phyloP scores from a whole-genome alignment of 2,113 vertebrate genomes.

The Erythrolamprus reginae region DNA sequence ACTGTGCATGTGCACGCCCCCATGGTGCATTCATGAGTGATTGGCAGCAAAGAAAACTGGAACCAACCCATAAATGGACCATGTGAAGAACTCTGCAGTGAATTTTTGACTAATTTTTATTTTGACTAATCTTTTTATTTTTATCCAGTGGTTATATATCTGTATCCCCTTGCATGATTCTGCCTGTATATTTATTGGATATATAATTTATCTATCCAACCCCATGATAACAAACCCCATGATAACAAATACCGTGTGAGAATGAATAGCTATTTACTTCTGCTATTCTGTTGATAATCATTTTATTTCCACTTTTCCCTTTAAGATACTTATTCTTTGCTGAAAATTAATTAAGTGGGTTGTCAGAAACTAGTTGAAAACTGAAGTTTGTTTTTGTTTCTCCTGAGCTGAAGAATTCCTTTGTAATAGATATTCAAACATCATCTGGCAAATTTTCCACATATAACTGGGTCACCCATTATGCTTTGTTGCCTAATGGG shows the following conservation, averaged over 20 bases:
- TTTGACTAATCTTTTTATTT: not conserved
- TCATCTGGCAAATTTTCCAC: conserved; percentile 50
- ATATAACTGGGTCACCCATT: not conserved
- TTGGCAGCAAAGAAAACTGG: no score
- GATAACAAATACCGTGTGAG: conserved; percentile 14
- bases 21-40: no score
- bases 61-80: not conserved
- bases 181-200: conserved; percentile 20
- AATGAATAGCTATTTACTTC: conserved; percentile 35
- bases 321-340: conserved; percentile 46
- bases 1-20: no score
- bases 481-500: not conserved
- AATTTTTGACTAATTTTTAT: not conserved
- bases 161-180: not conserved
- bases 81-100: not conserved
- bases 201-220: not conserved
- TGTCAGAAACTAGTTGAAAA: conserved; percentile 46
- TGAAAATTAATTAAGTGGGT: conserved; percentile 52
- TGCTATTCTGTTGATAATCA: conserved; percentile 50
- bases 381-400: conserved; percentile 39
- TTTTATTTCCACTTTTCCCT: conserved; percentile 47
- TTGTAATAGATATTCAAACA: conserved; percentile 50
- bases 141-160: conserved; percentile 19
- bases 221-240: conserved; percentile 10
- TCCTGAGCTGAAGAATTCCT: conserved; percentile 18